Evolutionary conservation across 2,888 invertebrate genomes (phyloP).

Genomic region (Imbricaverruca yamaguchii): DNA sequence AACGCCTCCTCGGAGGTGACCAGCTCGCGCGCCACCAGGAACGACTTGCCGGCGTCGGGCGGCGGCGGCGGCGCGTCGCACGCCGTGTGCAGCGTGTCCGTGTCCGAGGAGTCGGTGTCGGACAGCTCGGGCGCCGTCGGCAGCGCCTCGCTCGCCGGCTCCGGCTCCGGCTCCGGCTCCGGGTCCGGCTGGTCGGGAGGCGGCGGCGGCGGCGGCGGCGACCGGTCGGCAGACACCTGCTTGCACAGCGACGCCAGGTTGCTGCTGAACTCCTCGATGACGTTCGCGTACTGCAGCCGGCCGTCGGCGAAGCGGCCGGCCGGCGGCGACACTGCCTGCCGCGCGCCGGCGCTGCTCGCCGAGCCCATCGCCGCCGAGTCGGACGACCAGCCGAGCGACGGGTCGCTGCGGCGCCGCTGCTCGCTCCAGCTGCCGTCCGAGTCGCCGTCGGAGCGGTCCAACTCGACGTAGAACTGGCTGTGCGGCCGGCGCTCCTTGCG

Average conservation of each 20-base stretch:
- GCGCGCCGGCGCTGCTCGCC: not conserved
- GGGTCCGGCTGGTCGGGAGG: not conserved
- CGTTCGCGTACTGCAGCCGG: not conserved
- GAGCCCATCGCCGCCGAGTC: not conserved
- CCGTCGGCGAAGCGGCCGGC: not conserved
- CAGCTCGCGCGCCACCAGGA: slow-evolving; percentile 49
- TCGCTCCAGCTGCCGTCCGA: not conserved
- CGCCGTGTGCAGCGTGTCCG: slow-evolving; percentile 13
- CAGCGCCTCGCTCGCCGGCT: not conserved
- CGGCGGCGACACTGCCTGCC: not conserved
- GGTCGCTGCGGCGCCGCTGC: not conserved
- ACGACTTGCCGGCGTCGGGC: slow-evolving; percentile 40
- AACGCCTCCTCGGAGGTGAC: slow-evolving; percentile 50
- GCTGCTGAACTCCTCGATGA: slow-evolving; percentile 15
- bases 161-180: not conserved
- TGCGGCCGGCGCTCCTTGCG: slow-evolving; percentile 2
- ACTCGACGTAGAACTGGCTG: slow-evolving; percentile 10
- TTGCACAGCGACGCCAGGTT: not conserved
- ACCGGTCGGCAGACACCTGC: not conserved
- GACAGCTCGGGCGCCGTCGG: not conserved
- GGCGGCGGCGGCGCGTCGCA: slow-evolving; percentile 7
- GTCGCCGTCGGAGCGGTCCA: slow-evolving; percentile 1
- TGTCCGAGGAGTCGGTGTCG: slow-evolving; percentile 2
- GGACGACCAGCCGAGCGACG: not conserved
- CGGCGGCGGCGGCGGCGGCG: not conserved